Evolutionary conservation across 2,797 vertebrate species (phyloP).

Genomic region (Protosalanx chinensis): DNA sequence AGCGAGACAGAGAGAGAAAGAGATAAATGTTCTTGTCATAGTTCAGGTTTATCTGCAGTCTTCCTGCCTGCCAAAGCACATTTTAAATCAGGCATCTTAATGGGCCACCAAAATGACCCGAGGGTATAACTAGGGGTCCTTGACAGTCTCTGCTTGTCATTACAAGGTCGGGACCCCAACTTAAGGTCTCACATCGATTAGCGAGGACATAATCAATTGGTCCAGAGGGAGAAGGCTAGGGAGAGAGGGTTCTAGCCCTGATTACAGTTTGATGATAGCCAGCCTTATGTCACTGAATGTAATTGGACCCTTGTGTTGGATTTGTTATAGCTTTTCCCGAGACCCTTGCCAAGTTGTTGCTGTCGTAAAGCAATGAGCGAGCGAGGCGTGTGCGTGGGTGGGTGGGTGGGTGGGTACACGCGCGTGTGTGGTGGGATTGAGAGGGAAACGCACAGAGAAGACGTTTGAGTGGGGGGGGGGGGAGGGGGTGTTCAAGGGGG

Average conservation of each 20-base stretch:
- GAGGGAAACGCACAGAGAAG: not conserved
- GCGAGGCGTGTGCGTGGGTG: not conserved
- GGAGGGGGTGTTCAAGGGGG: not conserved
- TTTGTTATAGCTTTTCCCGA: slow-evolving; percentile 22
- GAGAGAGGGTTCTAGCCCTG: slow-evolving; percentile 2
- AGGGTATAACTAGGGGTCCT: slow-evolving; percentile 29
- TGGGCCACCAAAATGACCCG: slow-evolving; percentile 44
- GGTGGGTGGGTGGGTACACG: not conserved
- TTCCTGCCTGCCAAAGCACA: slow-evolving; percentile 25
- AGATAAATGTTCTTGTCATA: not conserved
- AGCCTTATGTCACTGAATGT: slow-evolving; percentile 39
- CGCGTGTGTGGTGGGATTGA: slow-evolving; percentile 24
- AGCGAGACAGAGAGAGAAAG: not conserved
- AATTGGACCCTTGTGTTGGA: slow-evolving; percentile 37
- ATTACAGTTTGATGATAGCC: slow-evolving; percentile 17
- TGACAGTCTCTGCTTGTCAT: slow-evolving; percentile 55
- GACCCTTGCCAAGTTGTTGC: not conserved
- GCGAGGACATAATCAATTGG: slow-evolving; percentile 49
- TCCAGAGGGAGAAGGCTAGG: slow-evolving; percentile 41
- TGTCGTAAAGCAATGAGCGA: not conserved
- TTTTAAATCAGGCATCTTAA: slow-evolving; percentile 51
- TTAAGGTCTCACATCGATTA: slow-evolving; percentile 50
- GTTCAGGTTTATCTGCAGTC: not conserved
- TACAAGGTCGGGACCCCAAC: slow-evolving; percentile 38
- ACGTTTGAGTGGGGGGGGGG: not conserved